These are phyloP conservation scores for Poecilus cupreus DNA, from an alignment of 2,888 invertebrate species.

Conservation along the genomic window DNA sequence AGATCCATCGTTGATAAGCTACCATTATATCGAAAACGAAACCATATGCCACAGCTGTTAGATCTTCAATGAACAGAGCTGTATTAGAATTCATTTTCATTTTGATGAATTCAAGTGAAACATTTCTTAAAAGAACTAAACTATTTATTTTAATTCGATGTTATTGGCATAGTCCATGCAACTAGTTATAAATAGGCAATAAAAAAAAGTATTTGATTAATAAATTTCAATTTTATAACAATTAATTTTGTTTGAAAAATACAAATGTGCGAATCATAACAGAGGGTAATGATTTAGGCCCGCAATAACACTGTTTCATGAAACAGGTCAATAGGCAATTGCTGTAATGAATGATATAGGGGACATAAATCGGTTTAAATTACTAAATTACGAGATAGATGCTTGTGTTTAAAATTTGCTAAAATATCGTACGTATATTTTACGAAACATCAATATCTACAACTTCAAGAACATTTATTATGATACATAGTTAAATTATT, in stretches of 20 bases:
- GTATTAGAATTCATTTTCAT: not conserved
- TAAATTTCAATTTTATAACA: no score
- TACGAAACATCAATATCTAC: no score
- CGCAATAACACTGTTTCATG: constrained; percentile 23
- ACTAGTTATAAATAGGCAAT: no score
- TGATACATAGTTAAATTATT: no score
- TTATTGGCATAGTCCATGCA: no score
- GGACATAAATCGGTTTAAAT: not conserved
- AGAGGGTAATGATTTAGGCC: not conserved
- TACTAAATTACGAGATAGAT: not conserved
- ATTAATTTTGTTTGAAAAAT: not conserved
- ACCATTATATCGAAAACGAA: constrained; percentile 57
- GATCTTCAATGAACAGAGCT: not conserved
- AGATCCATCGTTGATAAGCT: constrained; percentile 61
- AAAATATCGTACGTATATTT: not conserved
- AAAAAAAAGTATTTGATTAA: not conserved
- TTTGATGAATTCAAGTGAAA: not conserved
- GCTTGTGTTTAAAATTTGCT: no score
- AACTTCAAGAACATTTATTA: no score
- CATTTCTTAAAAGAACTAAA: no score
- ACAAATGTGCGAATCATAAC: not conserved
- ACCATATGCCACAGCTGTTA: not conserved
- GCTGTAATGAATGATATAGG: constrained; percentile 20
- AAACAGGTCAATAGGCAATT: constrained; percentile 18
- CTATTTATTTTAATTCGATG: no score